Conservation (phyloP, 1,140 invertebrate genomes). For the Sarcophaga bullata region DNA sequence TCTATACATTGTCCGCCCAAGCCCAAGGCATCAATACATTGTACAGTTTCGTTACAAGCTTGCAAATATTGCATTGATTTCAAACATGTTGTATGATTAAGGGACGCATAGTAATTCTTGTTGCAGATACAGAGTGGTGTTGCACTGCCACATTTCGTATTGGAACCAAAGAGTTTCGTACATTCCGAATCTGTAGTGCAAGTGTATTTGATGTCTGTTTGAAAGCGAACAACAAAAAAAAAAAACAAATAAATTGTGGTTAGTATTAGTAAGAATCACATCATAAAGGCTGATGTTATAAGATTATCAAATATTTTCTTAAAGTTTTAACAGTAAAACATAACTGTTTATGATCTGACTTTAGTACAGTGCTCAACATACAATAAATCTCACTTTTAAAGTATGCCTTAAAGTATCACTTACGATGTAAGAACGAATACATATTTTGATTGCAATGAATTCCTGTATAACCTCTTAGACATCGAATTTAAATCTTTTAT, state of each 20-base stretch:
- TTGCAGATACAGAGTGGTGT: conserved; percentile 50
- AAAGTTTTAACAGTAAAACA: neutral
- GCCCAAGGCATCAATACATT: conserved; percentile 37
- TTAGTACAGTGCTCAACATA: too few species aligned
- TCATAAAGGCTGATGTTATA: too few species aligned
- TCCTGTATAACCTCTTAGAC: too few species aligned
- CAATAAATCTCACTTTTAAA: too few species aligned
- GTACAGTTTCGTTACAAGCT: neutral
- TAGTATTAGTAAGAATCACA: neutral
- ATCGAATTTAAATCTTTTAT: too few species aligned
- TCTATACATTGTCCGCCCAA: conserved; percentile 12
- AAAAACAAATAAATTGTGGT: too few species aligned
- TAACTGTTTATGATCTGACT: neutral
- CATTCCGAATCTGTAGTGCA: neutral
- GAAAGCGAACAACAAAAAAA: neutral
- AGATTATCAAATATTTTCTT: neutral
- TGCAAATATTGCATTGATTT: conserved; percentile 25
- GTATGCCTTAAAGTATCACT: too few species aligned
- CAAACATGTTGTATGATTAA: conserved; percentile 50
- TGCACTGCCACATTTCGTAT: conserved; percentile 45
- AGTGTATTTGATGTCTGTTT: neutral
- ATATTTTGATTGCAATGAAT: too few species aligned
- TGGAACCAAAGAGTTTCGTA: neutral
- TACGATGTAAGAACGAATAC: too few species aligned
- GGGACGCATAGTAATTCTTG: conserved; percentile 44